Base-by-base conservation (phyloP, 2,113 vertebrate genomes). In the Protobothrops flavoviridis region DNA sequence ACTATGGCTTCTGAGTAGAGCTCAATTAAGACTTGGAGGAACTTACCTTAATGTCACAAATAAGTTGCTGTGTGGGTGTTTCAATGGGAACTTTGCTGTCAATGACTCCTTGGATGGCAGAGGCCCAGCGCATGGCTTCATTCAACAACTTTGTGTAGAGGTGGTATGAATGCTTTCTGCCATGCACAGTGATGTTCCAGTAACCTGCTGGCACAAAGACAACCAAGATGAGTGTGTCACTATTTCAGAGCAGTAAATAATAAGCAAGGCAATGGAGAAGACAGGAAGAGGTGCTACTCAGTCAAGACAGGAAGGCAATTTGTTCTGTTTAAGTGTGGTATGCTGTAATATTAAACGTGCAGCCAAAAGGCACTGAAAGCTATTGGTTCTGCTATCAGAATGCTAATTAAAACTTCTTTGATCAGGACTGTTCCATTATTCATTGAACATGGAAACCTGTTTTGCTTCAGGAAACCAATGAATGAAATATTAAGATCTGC, bases 21-120 rank as follows among this genome's bases (percentile, higher is more conserved):
- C 23, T 50, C 7, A 29, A 87, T 24, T 88, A 33, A 9, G n/a
- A 13, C 11, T 53, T n/a, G 50, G 87, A 86, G 45, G 10, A 87
- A 93, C 92, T 88, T 97, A 99, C 99, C 98, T 98, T 99, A 95
- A 99, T 99, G 97, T 99, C 99, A 94, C 98, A 97, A 95, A 99
- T 99, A 93, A 99, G 98, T 56, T 99, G 99, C 95, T 99, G 98
- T 0, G 99, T 99, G 15, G 99, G 99, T 2, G 99, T 99, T 97
- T 99, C 98, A 64, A 99, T 99, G 93, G 98, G 99, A 3, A 98
- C 98, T 95, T 99, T 99, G 98, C 97, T 98, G 97, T 99, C 99
- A 29, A 99, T 98, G 95, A 99, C 98, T 3, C 98, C 98, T 95
- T 99, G 99, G 45, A 99, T 98, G 95, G 99, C 98, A 1, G 98